Evolutionary conservation across 92 coral and sea anemone species (phyloP), one percentile per base, ranked within the genome.

Genomic region (Siderastrea siderea): DNA sequence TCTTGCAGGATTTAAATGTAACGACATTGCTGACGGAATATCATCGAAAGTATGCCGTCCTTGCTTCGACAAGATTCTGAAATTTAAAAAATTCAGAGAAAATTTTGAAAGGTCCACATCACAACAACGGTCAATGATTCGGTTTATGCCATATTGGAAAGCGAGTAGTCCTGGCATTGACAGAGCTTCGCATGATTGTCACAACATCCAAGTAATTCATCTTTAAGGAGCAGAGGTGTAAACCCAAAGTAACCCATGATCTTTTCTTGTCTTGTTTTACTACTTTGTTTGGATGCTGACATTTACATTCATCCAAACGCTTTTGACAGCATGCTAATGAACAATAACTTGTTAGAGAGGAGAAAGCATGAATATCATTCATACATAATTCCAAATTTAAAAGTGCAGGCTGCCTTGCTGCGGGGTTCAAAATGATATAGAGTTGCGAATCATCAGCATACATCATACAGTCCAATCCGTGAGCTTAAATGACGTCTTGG

Each of bases 221-320:
- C 85, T 16, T n/a, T 47, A 43, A 43, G 55, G 62, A 84, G 64
- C 66, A 55, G 51, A 4, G 87, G 86, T 11, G 67, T 43, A 67
- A 71, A 82, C 11, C 93, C 93, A 82, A 94, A 94, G 71, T 91
- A n/a, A n/a, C n/a, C n/a, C n/a, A n/a, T n/a, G n/a, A n/a, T n/a
- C n/a, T n/a, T n/a, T 66, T 94, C 68, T 43, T 26, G 38, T 26
- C 38, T 26, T 26, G 38, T 26, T 26, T 26, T 26, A 26, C 38
- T 26, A 26, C 38, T 26, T 26, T 26, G 38, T 26, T 26, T 26
- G 38, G 38, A 26, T 26, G 38, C n/a, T n/a, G n/a, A n/a, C n/a
- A n/a, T 26, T 26, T 26, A 26, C 38, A 26, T 26, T 26, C 38
- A 26, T 26, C 38, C 38, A 26, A 26, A 26, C 38, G 38, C 38